Conservation (phyloP, 2,113 vertebrate genomes). For the Callocephalon fimbriatum region DNA sequence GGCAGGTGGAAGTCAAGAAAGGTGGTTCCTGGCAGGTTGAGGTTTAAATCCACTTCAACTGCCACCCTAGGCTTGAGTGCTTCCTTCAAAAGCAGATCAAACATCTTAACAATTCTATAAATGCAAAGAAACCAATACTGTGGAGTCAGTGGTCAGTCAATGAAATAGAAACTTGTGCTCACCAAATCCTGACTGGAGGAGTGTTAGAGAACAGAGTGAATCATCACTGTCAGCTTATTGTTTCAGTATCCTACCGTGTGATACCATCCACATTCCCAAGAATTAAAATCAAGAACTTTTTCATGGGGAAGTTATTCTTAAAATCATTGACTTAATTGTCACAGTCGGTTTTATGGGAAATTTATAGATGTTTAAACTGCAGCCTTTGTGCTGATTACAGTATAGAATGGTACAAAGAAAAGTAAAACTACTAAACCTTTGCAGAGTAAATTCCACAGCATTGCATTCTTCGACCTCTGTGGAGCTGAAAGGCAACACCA, state of each 20-base stretch:
- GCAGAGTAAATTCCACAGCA: not conserved
- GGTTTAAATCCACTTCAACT: not conserved
- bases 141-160: not conserved
- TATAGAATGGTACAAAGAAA: not conserved
- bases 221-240: rapidly evolving
- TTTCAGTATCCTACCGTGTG: not conserved
- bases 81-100: not conserved
- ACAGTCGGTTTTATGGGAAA: not conserved
- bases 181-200: not conserved
- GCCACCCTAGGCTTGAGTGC: rapidly evolving
- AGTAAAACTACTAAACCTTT: not conserved
- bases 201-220: not conserved
- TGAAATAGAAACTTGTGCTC: not conserved
- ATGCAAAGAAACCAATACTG: not conserved
- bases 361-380: not conserved
- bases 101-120: not conserved
- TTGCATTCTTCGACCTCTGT: not conserved
- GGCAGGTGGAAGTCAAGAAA: not conserved
- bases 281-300: not conserved
- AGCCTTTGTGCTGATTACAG: not conserved
- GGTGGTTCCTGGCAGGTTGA: not conserved
- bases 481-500: not conserved
- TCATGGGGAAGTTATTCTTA: not conserved
- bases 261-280: not conserved
- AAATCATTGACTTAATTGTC: not conserved